Base-by-base conservation (phyloP, 1,140 invertebrate genomes). In the Lepeophtheirus salmonis region DNA sequence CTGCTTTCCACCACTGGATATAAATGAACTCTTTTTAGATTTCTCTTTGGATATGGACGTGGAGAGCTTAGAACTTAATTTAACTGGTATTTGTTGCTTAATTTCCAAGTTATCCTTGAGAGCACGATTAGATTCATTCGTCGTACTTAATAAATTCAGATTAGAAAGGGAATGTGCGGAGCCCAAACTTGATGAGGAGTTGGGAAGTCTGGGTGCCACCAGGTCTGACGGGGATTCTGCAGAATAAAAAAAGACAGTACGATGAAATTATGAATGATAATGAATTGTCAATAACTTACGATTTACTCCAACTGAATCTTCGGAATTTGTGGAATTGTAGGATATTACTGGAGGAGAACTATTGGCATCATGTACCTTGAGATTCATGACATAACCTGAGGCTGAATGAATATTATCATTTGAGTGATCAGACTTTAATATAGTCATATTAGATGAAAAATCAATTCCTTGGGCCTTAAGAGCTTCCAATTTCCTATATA, bases 401-500 rank as follows among this genome's bases (percentile, higher is more conserved):
- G 56, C 30, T 41, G 30, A 41, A 41, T 41, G 30, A 10, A 10
- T 6, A 41, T 41, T 41, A n/a, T 41, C 30, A n/a, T 41, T 41
- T 6, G 30, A 41, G 30, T 22, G 30, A 10, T 30, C 54, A 3
- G 61, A 49, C 18, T 61, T 50, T n/a, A 66, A 51, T 4, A 69
- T 62, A 6, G 68, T 62, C 61, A 64, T 67, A 52, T 65, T 67
- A 21, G 70, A 67, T 61, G 73, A 66, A 2, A 74, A 68, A 16
- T 81, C 65, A 20, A 86, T 75, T 1, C 83, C 83, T 67, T 84
- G 80, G 58, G 76, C 79, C 26, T 81, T 79, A 0, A 89, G 72
- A 22, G 81, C 75, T 66, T 90, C 85, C 66, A 89, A 76, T 68
- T 86, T 80, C 24, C 85, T 71, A 69, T 88, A 90, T 13, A 92